These are phyloP conservation scores for Rotaria socialis DNA, from an alignment of 2,888 invertebrate species.

Conservation along the genomic window DNA sequence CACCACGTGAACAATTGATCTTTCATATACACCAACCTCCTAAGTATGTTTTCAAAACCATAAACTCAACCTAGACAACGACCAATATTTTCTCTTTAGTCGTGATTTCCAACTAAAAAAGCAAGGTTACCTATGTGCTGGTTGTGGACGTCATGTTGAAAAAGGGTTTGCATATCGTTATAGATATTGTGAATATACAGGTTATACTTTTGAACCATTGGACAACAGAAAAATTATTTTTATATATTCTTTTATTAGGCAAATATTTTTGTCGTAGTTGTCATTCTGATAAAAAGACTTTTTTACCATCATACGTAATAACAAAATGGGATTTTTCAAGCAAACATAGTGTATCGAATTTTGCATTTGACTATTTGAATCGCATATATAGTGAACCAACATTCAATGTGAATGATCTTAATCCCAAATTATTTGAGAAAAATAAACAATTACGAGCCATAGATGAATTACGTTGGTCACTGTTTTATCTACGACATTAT, in stretches of 20 bases:
- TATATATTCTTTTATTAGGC: conserved; percentile 62
- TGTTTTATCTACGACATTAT: conserved; percentile 33
- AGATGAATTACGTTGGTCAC: conserved; percentile 37
- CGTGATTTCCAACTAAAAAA: conserved; percentile 37
- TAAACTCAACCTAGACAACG: too few species aligned
- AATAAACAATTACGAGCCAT: conserved; percentile 4
- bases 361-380: conserved; percentile 72
- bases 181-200: conserved; percentile 43
- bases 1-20: conserved; percentile 44
- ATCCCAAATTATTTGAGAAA: conserved; percentile 67
- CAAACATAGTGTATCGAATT: conserved; percentile 73
- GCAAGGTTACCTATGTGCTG: conserved; percentile 44
- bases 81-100: background rate
- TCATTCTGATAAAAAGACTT: conserved; percentile 71
- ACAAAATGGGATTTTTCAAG: conserved; percentile 61
- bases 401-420: conserved; percentile 71
- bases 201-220: background rate
- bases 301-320: conserved; percentile 65
- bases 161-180: conserved; percentile 38
- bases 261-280: conserved; percentile 81
- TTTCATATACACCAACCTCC: conserved; percentile 20
- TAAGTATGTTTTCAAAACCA: background rate
- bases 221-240: too few species aligned
- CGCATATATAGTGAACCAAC: conserved; percentile 74
- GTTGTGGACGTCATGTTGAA: conserved; percentile 43